A percentile compares a stretch with the other conserved stretches of the same genome.
phyloP scores from a whole-genome alignment of 2,797 vertebrate species.

The Chelon auratus region DNA sequence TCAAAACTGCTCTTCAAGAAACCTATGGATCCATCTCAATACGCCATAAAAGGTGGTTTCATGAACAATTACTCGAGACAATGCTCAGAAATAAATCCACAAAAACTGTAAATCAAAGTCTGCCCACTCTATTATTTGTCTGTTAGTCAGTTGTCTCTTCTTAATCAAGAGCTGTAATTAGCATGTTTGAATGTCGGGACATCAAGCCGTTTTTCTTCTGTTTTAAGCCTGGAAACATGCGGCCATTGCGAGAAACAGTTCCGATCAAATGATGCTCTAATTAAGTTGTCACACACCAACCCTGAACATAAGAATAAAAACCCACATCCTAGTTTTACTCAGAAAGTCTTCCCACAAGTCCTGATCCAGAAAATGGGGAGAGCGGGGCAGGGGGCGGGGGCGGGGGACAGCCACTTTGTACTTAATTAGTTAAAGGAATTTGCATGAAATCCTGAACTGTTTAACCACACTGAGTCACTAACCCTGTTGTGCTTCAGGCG shows the following conservation, averaged over 20 bases:
- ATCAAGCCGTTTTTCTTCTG: neutral
- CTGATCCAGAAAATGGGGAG: slow-evolving; percentile 57
- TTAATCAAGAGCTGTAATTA: no score
- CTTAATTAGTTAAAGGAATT: slow-evolving; percentile 70
- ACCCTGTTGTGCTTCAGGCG: slow-evolving; percentile 33
- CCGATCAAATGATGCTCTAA: slow-evolving; percentile 45
- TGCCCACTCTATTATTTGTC: no score
- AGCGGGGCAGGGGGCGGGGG: neutral
- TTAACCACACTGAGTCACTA: slow-evolving; percentile 58
- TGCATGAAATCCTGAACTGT: slow-evolving; percentile 48
- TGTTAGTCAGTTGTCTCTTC: no score
- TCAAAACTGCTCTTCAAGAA: no score
- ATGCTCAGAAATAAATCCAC: no score
- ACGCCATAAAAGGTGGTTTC: no score
- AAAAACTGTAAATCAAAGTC: no score
- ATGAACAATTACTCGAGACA: no score
- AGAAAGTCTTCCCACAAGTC: slow-evolving; percentile 65
- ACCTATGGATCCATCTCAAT: no score
- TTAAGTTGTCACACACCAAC: slow-evolving; percentile 57
- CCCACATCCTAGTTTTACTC: slow-evolving; percentile 67
- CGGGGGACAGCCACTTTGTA: slow-evolving; percentile 44
- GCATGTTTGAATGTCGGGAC: no score
- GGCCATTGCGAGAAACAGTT: slow-evolving; percentile 30
- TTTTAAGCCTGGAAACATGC: neutral
- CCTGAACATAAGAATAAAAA: slow-evolving; percentile 41